Evolutionary conservation across 1,140 invertebrate genomes (phyloP).

Genomic region (Catajapyx aquilonaris): DNA sequence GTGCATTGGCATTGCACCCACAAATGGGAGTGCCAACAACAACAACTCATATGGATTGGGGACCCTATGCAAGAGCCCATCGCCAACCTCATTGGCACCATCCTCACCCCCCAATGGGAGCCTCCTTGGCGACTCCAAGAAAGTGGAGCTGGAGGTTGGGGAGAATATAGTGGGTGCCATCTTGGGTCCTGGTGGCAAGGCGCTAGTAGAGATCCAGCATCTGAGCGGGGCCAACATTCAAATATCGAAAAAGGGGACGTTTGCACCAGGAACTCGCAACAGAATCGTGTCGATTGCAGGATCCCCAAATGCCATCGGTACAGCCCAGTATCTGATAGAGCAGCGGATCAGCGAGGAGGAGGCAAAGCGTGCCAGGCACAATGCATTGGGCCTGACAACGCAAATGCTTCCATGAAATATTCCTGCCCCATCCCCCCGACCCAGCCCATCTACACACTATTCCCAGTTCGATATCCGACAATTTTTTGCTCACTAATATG

Average conservation of each 20-base stretch:
- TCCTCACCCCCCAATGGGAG: too few species aligned
- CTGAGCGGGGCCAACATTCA: constrained; percentile 90
- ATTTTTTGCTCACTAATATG: too few species aligned
- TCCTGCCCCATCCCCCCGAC: too few species aligned
- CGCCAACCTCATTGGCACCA: constrained; percentile 46
- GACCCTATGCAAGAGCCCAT: constrained; percentile 66
- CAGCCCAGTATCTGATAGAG: constrained; percentile 84
- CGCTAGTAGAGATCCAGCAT: constrained; percentile 91
- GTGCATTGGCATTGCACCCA: too few species aligned
- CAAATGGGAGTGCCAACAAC: too few species aligned
- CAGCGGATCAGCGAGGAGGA: constrained; percentile 89
- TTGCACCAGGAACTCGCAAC: constrained; percentile 87
- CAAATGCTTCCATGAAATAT: constrained; percentile 3
- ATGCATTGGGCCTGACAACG: constrained; percentile 53
- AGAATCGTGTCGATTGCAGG: constrained; percentile 91
- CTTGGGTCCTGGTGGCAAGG: constrained; percentile 82
- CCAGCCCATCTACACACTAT: too few species aligned
- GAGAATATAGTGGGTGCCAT: constrained; percentile 88
- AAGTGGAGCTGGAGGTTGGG: constrained; percentile 74
- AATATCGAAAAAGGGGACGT: constrained; percentile 95
- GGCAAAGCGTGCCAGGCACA: constrained; percentile 73
- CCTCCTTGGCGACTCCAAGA: constrained; percentile 53
- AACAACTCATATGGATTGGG: constrained; percentile 59
- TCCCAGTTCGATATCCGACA: too few species aligned
- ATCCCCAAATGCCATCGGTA: constrained; percentile 60